These are phyloP conservation scores for Cephalopachus bancanus DNA, from an alignment of 2,797 vertebrate genomes.

Conservation along the genomic window DNA sequence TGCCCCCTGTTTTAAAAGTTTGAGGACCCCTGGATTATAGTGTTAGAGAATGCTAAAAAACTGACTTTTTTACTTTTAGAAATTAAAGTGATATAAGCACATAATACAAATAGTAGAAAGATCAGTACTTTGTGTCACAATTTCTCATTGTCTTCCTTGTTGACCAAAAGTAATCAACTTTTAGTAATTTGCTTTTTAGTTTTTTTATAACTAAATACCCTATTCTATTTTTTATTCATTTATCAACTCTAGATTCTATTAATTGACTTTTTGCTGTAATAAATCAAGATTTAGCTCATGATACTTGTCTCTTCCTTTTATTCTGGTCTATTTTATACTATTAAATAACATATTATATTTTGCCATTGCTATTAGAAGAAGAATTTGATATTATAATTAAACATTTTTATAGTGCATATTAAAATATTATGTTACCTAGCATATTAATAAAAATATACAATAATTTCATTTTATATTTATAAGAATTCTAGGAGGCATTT, in stretches of 20 bases:
- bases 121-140: neutral
- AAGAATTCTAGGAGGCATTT: neutral
- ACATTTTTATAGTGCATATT: neutral
- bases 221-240: neutral
- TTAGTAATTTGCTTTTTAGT: neutral
- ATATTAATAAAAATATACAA: neutral
- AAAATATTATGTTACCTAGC: neutral
- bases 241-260: neutral
- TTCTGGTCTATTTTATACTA: neutral
- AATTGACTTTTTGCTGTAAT: neutral
- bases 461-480: slow-evolving; percentile 31
- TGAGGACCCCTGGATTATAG: neutral
- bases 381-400: neutral
- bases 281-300: neutral
- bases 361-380: neutral
- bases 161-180: neutral
- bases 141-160: neutral
- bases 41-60: neutral
- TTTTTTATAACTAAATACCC: neutral
- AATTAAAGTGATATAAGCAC: neutral
- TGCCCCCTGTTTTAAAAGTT: no score
- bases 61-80: neutral
- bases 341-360: neutral
- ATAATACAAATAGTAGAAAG: neutral
- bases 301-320: neutral